A percentile compares a stretch with the other conserved stretches of the same genome.
These are phyloP conservation scores for Zaprionus nigranus DNA, from an alignment of 1,140 invertebrate species.

Conservation along the genomic window DNA sequence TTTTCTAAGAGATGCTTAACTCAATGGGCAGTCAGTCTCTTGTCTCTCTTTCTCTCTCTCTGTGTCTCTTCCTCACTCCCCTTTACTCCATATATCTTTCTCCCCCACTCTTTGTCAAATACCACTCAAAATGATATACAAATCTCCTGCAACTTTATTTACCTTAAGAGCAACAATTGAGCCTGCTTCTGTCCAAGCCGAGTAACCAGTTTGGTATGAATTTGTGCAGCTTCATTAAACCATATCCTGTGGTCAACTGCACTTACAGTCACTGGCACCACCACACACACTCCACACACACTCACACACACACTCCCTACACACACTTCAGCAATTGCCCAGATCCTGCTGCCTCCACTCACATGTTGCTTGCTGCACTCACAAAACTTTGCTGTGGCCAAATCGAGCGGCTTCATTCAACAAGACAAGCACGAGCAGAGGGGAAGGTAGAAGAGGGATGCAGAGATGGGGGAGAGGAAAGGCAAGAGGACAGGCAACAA, in stretches of 20 bases:
- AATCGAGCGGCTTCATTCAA: constrained; percentile 75
- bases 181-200: background rate
- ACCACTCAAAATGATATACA: background rate
- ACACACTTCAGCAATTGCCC: constrained; percentile 15
- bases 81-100: too few species aligned
- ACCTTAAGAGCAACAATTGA: background rate
- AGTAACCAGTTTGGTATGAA: constrained; percentile 48
- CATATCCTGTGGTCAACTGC: constrained; percentile 48
- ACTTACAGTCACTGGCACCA: constrained; percentile 16
- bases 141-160: constrained; percentile 15
- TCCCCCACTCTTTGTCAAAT: background rate
- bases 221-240: constrained; percentile 77
- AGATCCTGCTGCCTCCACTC: constrained; percentile 23
- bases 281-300: constrained; percentile 21
- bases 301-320: background rate
- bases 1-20: too few species aligned
- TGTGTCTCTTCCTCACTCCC: too few species aligned
- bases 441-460: background rate
- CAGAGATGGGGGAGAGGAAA: background rate
- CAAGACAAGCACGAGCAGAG: background rate
- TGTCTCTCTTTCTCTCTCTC: too few species aligned
- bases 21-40: too few species aligned
- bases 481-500: constrained; percentile 43
- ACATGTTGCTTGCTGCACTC: constrained; percentile 68
- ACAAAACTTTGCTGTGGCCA: constrained; percentile 61